Evolutionary conservation across 2,888 invertebrate genomes (phyloP), one percentile per base, ranked within the genome.

Genomic region (Harpalus rufipes): DNA sequence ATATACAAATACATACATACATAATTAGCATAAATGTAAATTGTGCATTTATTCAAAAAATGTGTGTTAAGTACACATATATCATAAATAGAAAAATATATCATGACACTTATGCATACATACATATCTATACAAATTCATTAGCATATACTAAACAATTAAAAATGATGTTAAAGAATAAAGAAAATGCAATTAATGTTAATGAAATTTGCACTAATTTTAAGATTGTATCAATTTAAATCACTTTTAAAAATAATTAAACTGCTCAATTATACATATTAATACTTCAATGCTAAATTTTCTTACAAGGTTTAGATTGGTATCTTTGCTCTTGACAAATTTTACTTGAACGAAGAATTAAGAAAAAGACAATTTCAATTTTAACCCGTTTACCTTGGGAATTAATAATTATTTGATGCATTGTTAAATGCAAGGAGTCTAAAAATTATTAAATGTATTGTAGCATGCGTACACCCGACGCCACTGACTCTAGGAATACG

Each of bases 261-360:
- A 39, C 44, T 51, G 44, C 8, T 12, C 39, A 68, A 68, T 14
- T 39, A 68, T 68, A n/a, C n/a, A 39, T 68, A 39, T 7, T 51
- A 12, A 51, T 51, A 51, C 12, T 18, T 74, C 72, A 74, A 74
- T 74, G 72, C 44, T 74, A 74, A 74, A 74, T 68, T 68, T 63
- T 21, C 7, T 61, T 18, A 6, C 44, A 74, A 74, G 72, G 44
- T 1, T n/a, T 8, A 41, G 72, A 74, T 74, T 18, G 18, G 5
- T 74, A 74, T 68, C 68, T 51, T 68, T 74, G 72, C 18, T 74
- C 72, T 74, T 74, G 72, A 44, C 72, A 44, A 74, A 74, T 41
- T 74, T 16, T 8, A 21, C 44, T 51, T 51, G 63, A 16, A 41
- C 18, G 8, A 14, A 63, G 25, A 63, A 32, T 32, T 21, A 18